These are phyloP conservation scores for Furcula furcula DNA, from an alignment of 2,888 invertebrate genomes.

Conservation along the genomic window DNA sequence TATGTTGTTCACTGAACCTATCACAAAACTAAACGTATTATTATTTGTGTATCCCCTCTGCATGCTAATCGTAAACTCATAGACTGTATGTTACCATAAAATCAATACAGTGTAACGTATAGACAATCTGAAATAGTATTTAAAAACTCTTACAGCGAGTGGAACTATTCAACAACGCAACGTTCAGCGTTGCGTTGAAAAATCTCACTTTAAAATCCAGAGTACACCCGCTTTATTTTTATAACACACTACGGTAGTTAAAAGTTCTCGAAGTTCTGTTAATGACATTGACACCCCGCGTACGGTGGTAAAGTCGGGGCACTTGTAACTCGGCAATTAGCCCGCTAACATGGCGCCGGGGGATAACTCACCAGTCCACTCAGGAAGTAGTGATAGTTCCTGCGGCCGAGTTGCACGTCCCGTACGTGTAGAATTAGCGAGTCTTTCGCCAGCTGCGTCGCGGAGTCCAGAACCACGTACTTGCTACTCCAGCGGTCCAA, in stretches of 20 bases:
- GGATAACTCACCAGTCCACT: conserved; percentile 90
- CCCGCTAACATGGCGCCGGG: conserved; percentile 15
- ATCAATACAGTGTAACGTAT: too few relatives aligned
- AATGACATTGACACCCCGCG: conserved; percentile 8
- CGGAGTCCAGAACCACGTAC: conserved; percentile 93
- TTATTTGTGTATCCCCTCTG: too few relatives aligned
- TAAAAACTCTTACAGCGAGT: too few relatives aligned
- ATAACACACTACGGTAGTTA: too few relatives aligned
- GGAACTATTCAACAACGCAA: too few relatives aligned
- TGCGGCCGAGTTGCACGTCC: conserved; percentile 90
- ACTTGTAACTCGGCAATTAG: conserved; percentile 17
- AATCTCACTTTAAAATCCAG: neutral
- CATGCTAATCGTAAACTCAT: too few relatives aligned
- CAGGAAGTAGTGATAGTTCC: conserved; percentile 95
- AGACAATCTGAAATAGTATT: too few relatives aligned
- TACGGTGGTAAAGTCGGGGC: conserved; percentile 9
- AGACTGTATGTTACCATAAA: too few relatives aligned
- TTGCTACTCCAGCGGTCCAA: conserved; percentile 92
- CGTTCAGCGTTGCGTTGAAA: too few relatives aligned
- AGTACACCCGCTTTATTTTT: too few relatives aligned
- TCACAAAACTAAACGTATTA: too few relatives aligned
- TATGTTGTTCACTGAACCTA: too few relatives aligned
- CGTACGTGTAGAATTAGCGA: conserved; percentile 93
- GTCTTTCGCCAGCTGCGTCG: conserved; percentile 92
- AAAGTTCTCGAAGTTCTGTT: conserved; percentile 6